Evolutionary conservation across 2,888 invertebrate species (phyloP), one percentile per base, ranked within the genome.

Genomic region (Pachycephus smyrnensis): DNA sequence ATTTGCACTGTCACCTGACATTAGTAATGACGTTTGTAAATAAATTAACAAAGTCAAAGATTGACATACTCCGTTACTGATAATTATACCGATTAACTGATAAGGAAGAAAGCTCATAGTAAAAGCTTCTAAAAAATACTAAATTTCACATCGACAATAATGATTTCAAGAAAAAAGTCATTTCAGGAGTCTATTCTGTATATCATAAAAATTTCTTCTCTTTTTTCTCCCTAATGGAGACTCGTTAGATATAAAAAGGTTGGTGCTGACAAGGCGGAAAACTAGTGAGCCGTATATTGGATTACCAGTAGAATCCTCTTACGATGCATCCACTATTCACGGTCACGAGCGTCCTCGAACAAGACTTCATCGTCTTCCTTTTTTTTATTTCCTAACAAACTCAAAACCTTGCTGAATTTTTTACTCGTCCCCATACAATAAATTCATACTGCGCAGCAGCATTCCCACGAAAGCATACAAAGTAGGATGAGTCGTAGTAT

Each of bases 251-350:
- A 55, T 55, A 9, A 55, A 55, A 55, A 55, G 40, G 40, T 6
- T 55, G 40, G 40, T 55, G 40, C 40, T 55, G 40, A 55, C 40
- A 55, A 6, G 40, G 23, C 40, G 40, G 40, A 55, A 55, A 23
- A 55, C 40, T 23, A 55, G 23, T 55, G 4, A 55, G 83, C 80
- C 84, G 80, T 82, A 86, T 89, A 89, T 89, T 89, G 89, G 89
- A 89, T 89, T 89, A 88, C 88, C 80, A 82, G 76, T 31, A 12
- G 84, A 89, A 89, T 89, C 89, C 89, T 88, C 88, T 89, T 89
- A 89, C 82, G 83, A 85, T 82, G 82, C 84, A 79, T 82, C 79
- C 80, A 81, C 80, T 80, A 33, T 73, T 73, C 74, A 73, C n/a
- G 74, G 74, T 73, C 37, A 33, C 71, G 40, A 55, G 40, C 9